A percentile compares a stretch with the other conserved stretches of the same genome.
These are phyloP conservation scores for Taeniopygia guttata DNA, from an alignment of 2,797 vertebrate species.

Conservation along the genomic window DNA sequence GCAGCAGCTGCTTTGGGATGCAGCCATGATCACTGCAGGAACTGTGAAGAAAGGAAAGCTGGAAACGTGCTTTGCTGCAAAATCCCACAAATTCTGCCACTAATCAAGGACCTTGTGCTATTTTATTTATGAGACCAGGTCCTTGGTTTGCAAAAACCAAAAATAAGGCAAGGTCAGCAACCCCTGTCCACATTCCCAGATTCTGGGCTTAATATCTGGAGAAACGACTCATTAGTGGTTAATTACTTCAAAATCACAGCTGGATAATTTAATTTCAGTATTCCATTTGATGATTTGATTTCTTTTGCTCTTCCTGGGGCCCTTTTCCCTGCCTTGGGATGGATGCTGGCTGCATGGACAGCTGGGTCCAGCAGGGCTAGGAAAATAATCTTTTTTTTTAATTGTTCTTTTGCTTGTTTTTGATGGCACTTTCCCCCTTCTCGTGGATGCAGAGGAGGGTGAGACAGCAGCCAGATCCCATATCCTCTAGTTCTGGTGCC, in stretches of 20 bases:
- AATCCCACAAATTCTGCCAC: neutral
- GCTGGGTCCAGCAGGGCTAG: fast-evolving
- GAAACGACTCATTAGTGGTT: fast-evolving
- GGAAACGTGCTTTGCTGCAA: neutral
- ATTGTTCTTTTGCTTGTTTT: neutral
- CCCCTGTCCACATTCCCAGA: neutral
- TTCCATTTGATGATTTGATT: fast-evolving
- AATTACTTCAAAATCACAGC: neutral
- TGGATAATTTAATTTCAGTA: neutral
- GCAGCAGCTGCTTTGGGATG: neutral
- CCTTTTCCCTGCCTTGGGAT: neutral
- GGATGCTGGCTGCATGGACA: neutral
- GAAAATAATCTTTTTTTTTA: neutral
- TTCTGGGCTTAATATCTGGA: neutral
- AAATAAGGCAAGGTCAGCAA: neutral
- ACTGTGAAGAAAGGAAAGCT: neutral
- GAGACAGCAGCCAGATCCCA: fast-evolving
- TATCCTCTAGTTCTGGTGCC: slow-evolving; percentile 44
- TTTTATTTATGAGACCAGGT: neutral
- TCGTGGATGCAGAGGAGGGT: neutral
- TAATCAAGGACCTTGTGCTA: neutral
- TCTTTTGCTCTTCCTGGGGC: neutral
- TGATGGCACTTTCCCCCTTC: neutral
- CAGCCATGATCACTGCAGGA: fast-evolving
- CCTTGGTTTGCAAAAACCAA: neutral